A percentile compares a stretch with the other conserved stretches of the same genome.
Conservation (phyloP, 2,113 vertebrate species). For the Corythornis madagascariensis region DNA sequence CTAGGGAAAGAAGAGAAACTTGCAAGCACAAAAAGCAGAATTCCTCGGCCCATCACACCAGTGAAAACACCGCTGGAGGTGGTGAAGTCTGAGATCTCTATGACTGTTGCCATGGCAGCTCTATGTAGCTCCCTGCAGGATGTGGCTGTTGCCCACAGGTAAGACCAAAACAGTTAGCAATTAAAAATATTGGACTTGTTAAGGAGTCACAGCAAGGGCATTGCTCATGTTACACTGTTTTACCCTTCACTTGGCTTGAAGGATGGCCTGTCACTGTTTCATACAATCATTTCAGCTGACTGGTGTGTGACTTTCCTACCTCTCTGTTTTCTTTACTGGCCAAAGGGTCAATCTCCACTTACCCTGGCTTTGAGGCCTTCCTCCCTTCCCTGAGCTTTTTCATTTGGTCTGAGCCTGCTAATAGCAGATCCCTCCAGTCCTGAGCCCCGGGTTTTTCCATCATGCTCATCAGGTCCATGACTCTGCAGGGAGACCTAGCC, state of each 20-base stretch:
- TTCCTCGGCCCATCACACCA: slow-evolving; percentile 85
- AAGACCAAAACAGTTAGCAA: neutral
- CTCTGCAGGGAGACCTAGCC: neutral
- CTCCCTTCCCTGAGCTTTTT: neutral
- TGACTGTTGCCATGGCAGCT: neutral
- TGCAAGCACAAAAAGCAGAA: slow-evolving; percentile 80
- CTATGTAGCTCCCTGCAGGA: slow-evolving; percentile 54
- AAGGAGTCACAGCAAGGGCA: neutral
- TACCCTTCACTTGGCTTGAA: neutral
- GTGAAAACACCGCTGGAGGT: slow-evolving; percentile 57
- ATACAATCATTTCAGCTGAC: neutral
- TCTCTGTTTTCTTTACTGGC: neutral
- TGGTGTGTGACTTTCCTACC: neutral
- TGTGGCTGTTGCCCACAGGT: slow-evolving; percentile 75
- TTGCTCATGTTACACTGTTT: neutral
- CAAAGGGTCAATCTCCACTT: neutral
- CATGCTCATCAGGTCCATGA: accelerated
- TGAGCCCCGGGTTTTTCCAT: neutral
- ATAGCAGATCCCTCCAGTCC: neutral
- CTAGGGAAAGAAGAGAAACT: slow-evolving; percentile 69
- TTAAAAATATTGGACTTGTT: neutral
- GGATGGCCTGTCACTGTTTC: neutral
- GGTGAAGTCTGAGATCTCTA: neutral
- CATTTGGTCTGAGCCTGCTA: neutral
- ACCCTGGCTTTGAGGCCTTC: neutral